Evolutionary conservation across 1,140 invertebrate species (phyloP), one percentile per base, ranked within the genome.

Genomic region (Tetranychus urticae): DNA sequence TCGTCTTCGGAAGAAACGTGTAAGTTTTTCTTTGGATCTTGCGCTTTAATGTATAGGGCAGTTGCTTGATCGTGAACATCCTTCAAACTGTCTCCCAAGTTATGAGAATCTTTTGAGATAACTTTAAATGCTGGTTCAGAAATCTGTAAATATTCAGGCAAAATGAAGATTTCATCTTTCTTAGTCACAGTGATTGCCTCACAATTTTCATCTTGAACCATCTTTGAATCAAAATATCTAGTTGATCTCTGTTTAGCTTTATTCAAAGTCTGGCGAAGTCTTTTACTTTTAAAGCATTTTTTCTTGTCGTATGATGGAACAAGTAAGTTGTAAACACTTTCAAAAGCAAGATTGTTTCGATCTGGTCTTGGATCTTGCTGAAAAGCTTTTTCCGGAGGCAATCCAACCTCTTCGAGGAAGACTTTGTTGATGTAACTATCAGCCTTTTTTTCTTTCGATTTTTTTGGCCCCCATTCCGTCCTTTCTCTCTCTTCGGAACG

Each of bases 391-490:
- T 66, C 63, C 4, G 61, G 61, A 3, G 62, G 56, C 6, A 66
- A 45, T 13, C 65, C 65, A 37, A 63, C 63, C 55, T 66, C 65
- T 59, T 64, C 65, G 56, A 66, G 59, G 37, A 66, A 66, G 6
- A 56, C 55, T 31, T 36, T 35, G 14, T 56, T 56, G 6, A 23
- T 23, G 23, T 23, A 23, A 23, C 39, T 42, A 10, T 42, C 39
- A 42, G 39, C 1, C 5, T 42, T 10, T 42, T 10, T 42, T 42
- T 42, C 23, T 23, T 23, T 23, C 23, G 23, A 23, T 23, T 23
- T 23, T 23, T 23, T 23, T 23, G 23, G 23, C 23, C 23, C 23
- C 23, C 23, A 23, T 23, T 23, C 23, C 39, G 10, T 42, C 39
- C 5, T 42, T 10, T 42, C 39, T 42, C 10, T 42, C 1, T 10